Percentiles rank a stretch among this genome's conserved stretches.
These are phyloP conservation scores for Lasioglossum oenotherae DNA, from an alignment of 2,888 invertebrate genomes.

Conservation along the genomic window DNA sequence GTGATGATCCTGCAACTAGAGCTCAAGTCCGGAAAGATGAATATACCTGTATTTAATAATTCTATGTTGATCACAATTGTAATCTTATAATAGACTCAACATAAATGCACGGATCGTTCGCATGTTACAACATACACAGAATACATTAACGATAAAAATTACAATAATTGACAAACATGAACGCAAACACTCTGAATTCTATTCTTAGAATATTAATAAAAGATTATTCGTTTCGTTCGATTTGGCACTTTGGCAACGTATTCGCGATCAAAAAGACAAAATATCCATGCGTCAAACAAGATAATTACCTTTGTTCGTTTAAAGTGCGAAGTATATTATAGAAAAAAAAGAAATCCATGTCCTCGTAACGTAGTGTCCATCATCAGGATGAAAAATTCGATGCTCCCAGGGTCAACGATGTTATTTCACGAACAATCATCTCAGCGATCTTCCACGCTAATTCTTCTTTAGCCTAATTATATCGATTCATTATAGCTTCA, in stretches of 20 bases:
- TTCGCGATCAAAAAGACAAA: slow-evolving; percentile 29
- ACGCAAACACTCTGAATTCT: slow-evolving; percentile 1
- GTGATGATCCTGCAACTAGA: not conserved
- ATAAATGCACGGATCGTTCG: slow-evolving; percentile 19
- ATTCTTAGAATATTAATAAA: slow-evolving; percentile 39
- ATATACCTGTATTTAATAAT: slow-evolving; percentile 12
- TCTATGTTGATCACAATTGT: slow-evolving; percentile 33
- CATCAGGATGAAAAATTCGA: slow-evolving; percentile 79
- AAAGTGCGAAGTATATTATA: slow-evolving; percentile 35
- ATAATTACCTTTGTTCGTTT: slow-evolving; percentile 45
- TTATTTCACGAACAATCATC: slow-evolving; percentile 98
- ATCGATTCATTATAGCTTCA: slow-evolving; percentile 29
- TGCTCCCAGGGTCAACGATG: slow-evolving; percentile 90
- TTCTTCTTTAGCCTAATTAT: slow-evolving; percentile 92
- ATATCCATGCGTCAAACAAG: slow-evolving; percentile 27
- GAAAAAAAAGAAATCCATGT: slow-evolving; percentile 36
- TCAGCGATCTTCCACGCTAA: slow-evolving; percentile 99
- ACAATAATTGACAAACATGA: slow-evolving; percentile 19
- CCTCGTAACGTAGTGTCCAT: slow-evolving; percentile 33
- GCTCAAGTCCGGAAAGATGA: slow-evolving; percentile 20
- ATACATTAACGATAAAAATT: slow-evolving; percentile 26
- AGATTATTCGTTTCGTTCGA: slow-evolving; percentile 45
- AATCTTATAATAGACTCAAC: slow-evolving; percentile 35
- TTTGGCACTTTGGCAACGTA: slow-evolving; percentile 69
- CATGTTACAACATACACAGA: not conserved